Conservation (phyloP, 2,113 vertebrate genomes). For the Puntigrus tetrazona region DNA sequence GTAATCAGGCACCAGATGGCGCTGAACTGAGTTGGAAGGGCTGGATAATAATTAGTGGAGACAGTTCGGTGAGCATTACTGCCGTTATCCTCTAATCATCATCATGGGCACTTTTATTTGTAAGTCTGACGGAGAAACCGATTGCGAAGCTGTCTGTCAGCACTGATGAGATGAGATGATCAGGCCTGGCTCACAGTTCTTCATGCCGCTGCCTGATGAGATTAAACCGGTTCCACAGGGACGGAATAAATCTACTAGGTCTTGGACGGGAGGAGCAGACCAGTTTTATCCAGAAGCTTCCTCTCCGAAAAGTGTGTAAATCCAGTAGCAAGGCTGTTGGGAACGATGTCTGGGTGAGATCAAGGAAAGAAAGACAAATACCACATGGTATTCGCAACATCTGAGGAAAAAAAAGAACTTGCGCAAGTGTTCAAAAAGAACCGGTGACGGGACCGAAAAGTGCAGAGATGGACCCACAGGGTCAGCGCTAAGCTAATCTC, state of each 20-base stretch:
- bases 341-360: constrained; percentile 15
- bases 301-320: constrained; percentile 47
- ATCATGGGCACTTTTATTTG: constrained; percentile 64
- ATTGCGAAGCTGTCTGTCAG: constrained; percentile 65
- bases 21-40: constrained; percentile 73
- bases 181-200: constrained; percentile 42
- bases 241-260: constrained; percentile 45
- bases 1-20: constrained; percentile 81
- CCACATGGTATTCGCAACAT: constrained; percentile 32
- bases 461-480: constrained; percentile 52
- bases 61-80: constrained; percentile 79
- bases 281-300: constrained; percentile 21
- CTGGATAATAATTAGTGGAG: constrained; percentile 75
- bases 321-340: constrained; percentile 45
- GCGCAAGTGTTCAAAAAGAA: constrained; percentile 45
- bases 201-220: constrained; percentile 69
- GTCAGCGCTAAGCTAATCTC: constrained; percentile 73
- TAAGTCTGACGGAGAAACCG: constrained; percentile 79
- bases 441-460: constrained; percentile 31
- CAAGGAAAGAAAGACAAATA: neutral
- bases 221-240: constrained; percentile 81
- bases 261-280: constrained; percentile 71
- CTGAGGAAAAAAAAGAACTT: constrained; percentile 38
- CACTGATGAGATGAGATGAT: constrained; percentile 58
- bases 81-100: constrained; percentile 87